Evolutionary conservation across 2,888 invertebrate genomes (phyloP), one percentile per base, ranked within the genome.

Genomic region (Callyntrura sp.): DNA sequence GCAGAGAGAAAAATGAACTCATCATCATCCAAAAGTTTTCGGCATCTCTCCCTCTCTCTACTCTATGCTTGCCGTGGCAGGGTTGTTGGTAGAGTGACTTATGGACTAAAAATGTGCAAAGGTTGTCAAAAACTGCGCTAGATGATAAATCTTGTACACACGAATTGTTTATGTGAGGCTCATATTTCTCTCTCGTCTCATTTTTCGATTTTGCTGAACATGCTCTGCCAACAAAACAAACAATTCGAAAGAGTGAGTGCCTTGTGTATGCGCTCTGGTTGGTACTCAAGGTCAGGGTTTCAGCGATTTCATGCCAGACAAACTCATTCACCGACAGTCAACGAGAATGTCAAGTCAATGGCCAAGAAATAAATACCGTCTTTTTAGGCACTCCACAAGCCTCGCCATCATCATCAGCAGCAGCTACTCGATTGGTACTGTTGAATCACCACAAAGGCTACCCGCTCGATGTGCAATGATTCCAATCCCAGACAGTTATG

Each of bases 261-360:
- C 35, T 35, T 43, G 25, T 17, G 14, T 5, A 20, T 55, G n/a
- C 17, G n/a, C 17, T 17, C 70, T 5, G 11, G 17, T 9, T 68
- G 35, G 35, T 17, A 57, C 57, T 79, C 79, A 79, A 79, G 79
- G 79, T 79, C 79, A 79, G 57, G 79, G 28, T 79, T 79, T 79
- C 20, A 57, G 12, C 57, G 60, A 14, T 43, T 28, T 65, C 23
- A 35, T 35, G 35, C 35, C 35, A 48, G 48, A n/a, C 25, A 55
- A 45, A 25, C 3, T 11, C 55, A 76, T n/a, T 55, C n/a, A 9
- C 20, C 11, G 20, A n/a, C 17, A 17, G 25, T 76, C 23, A 25
- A 14, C 17, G 79, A 28, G 43, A 79, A 55, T 79, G 79, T 79
- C 79, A 79, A 60, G 79, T 79, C 79, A 60, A 57, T 79, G 79